A percentile compares a stretch with the other conserved stretches of the same genome.
phyloP scores from a whole-genome alignment of 2,113 vertebrate genomes.

The Campylomormyrus numenius region DNA sequence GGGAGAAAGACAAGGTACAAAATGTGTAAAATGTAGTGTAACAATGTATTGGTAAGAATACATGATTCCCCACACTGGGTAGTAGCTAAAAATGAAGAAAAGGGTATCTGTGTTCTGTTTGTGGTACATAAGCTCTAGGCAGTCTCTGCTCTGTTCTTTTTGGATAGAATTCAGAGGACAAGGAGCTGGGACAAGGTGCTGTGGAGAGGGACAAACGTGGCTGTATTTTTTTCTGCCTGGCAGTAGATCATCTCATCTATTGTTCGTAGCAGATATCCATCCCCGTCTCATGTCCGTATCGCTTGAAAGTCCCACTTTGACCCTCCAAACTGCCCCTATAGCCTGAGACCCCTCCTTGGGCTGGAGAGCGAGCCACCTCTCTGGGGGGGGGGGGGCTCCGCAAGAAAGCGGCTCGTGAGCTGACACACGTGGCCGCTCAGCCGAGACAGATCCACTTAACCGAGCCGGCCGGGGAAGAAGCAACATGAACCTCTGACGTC shows the following conservation, averaged over 20 bases:
- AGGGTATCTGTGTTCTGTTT: background rate
- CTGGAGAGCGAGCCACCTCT: background rate
- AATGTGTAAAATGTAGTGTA: background rate
- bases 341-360: background rate
- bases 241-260: no score
- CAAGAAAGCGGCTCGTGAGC: slow-evolving; percentile 16
- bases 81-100: background rate
- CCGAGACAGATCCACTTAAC: slow-evolving; percentile 57
- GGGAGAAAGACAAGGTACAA: background rate
- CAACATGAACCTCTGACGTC: slow-evolving; percentile 26
- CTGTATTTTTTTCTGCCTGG: no score
- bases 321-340: background rate
- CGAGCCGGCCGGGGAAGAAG: slow-evolving; percentile 41
- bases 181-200: background rate
- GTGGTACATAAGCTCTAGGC: background rate
- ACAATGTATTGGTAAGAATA: background rate
- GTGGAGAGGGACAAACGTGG: background rate
- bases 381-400: background rate
- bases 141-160: background rate
- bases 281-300: background rate
- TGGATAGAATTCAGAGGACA: background rate
- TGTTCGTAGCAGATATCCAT: background rate
- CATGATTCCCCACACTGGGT: background rate
- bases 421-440: slow-evolving; percentile 27
- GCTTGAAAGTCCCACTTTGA: background rate